These are phyloP conservation scores for Orientallactaga bullata DNA, from an alignment of 2,113 vertebrate species.

Conservation along the genomic window DNA sequence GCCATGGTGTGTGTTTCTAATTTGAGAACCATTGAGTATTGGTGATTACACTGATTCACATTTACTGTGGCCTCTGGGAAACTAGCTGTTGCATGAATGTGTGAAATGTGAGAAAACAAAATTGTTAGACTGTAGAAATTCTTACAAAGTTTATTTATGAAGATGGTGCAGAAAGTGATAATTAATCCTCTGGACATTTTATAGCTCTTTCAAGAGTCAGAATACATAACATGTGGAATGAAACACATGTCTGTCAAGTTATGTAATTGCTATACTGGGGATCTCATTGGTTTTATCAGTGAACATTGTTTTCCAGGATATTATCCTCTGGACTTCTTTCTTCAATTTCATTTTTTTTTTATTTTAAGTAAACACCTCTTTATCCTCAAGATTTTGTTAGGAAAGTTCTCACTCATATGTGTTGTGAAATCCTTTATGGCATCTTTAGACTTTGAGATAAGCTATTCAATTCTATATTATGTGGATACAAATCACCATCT, in stretches of 20 bases:
- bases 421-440: constrained; percentile 23
- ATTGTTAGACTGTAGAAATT: constrained; percentile 28
- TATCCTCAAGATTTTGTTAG: constrained; percentile 61
- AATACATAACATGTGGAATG: background rate
- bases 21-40: background rate
- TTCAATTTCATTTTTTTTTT: background rate
- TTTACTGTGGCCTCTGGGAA: constrained; percentile 38
- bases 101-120: constrained; percentile 54
- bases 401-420: constrained; percentile 41
- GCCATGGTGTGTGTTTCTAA: background rate
- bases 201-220: constrained; percentile 40
- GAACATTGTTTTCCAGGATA: constrained; percentile 36
- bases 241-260: background rate
- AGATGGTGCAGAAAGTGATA: constrained; percentile 53
- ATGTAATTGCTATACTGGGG: constrained; percentile 9
- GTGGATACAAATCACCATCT: constrained; percentile 38
- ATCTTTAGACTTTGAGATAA: background rate
- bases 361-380: constrained; percentile 36
- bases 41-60: background rate
- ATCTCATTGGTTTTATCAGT: constrained; percentile 23
- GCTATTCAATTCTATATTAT: background rate
- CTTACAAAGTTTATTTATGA: constrained; percentile 65
- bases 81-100: background rate
- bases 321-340: constrained; percentile 50
- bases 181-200: constrained; percentile 68